These are phyloP conservation scores for Ariopsis seemanni DNA, from an alignment of 2,113 vertebrate genomes.

Conservation along the genomic window DNA sequence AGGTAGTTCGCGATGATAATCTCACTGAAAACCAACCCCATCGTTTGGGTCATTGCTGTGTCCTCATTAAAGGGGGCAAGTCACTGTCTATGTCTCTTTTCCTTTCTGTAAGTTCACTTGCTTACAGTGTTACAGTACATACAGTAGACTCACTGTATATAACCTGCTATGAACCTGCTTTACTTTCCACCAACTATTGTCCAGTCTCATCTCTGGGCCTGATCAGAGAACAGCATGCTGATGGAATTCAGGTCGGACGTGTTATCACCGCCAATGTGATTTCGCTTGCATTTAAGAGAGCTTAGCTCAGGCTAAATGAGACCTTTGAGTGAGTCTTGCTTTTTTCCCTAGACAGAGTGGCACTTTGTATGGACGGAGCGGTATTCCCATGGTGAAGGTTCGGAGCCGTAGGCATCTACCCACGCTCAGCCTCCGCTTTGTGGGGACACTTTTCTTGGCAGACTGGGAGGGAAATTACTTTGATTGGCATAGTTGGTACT, in stretches of 20 bases:
- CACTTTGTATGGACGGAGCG: slow-evolving; percentile 69
- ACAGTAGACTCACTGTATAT: slow-evolving; percentile 49
- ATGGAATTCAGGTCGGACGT: slow-evolving; percentile 53
- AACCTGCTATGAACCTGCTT: slow-evolving; percentile 43
- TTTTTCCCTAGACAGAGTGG: slow-evolving; percentile 65
- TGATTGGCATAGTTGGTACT: slow-evolving; percentile 75
- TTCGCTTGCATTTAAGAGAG: slow-evolving; percentile 57
- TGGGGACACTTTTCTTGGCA: slow-evolving; percentile 64
- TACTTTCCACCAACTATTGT: slow-evolving; percentile 41
- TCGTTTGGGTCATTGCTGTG: slow-evolving; percentile 21
- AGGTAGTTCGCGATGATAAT: background rate
- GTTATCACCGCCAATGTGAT: slow-evolving; percentile 64
- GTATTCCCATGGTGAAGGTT: slow-evolving; percentile 69
- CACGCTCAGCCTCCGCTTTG: slow-evolving; percentile 68
- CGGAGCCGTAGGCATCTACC: slow-evolving; percentile 64
- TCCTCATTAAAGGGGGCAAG: slow-evolving; percentile 8
- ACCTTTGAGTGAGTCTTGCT: slow-evolving; percentile 65
- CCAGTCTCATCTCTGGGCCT: slow-evolving; percentile 49
- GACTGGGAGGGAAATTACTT: slow-evolving; percentile 70
- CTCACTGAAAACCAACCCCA: slow-evolving; percentile 26
- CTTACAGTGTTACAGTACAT: slow-evolving; percentile 35
- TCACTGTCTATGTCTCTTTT: slow-evolving; percentile 24
- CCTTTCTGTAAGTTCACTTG: slow-evolving; percentile 26
- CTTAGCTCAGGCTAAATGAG: slow-evolving; percentile 65
- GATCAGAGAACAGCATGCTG: slow-evolving; percentile 48